Base-by-base conservation (phyloP, 2,888 invertebrate species). In the Galerucella nymphaeae region DNA sequence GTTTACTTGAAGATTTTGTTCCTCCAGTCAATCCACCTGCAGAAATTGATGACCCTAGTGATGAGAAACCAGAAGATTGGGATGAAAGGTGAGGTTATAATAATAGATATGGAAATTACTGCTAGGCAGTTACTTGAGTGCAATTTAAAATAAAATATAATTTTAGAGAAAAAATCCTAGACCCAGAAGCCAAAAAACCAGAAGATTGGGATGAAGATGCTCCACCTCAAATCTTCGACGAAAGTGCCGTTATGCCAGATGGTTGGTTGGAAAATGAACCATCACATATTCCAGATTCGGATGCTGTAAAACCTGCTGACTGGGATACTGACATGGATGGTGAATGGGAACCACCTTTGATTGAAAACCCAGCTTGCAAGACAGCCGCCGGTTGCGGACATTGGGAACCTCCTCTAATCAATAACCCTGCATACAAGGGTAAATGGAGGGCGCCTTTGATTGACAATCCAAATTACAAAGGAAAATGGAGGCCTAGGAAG, bases 321-420 rank as follows among this genome's bases (percentile, higher is more conserved):
- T 99, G 99, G 98, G 99, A 99, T 86, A 91, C 93, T 18, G 98
- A 98, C 78, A 99, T 99, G 94, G 99, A 99, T 87, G 64, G 62
- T 1, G 94, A 95, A 84, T 99, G 99, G 99, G 99, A 99, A 86
- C 93, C 99, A 5, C 96, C 98, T 0, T 89, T 96, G 70, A 91
- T 98, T 42, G 93, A 94, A 82, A 99, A 99, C 89, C 96, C 98
- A 0, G 89, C 88, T 4, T 99, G 98, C 84, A 90, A 89, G 78
- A 87, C 88, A 61, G 89, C 87, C 11, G 80, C 82, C 1, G 99
- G 99, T 14, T 99, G 99, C 88, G 99, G 99, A 0, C 88, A 89
- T 13, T 99, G 99, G 96, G 91, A 91, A 77, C 90, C 94, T 18
- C 96, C 96, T 18, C 88, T 92, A 81, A 91, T 97, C 61, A 90